A percentile compares a stretch with the other conserved stretches of the same genome.
Conservation (phyloP, 1,140 invertebrate species). For the Drosophila lowei region DNA sequence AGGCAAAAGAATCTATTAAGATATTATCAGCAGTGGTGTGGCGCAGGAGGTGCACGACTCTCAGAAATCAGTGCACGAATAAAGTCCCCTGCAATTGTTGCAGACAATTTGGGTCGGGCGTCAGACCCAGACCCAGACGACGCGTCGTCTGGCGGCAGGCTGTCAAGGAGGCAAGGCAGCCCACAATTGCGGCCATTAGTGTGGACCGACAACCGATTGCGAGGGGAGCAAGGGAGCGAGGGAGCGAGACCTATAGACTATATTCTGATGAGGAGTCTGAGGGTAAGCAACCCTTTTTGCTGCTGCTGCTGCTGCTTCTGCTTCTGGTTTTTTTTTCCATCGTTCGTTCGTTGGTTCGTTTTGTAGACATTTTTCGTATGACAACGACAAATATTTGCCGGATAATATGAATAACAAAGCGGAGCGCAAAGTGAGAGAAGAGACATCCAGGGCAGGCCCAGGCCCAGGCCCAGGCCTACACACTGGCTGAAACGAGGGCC, state of each 20-base stretch:
- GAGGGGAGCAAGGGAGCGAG: constrained; percentile 5
- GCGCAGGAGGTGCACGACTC: constrained; percentile 5
- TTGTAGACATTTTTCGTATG: constrained; percentile 77
- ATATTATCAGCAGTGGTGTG: constrained; percentile 60
- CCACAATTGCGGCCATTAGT: constrained; percentile 79
- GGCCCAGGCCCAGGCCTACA: background rate
- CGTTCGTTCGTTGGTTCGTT: constrained; percentile 19
- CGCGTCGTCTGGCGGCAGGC: background rate
- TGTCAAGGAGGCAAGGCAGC: constrained; percentile 17
- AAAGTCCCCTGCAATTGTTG: constrained; percentile 65
- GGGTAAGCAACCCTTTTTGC: constrained; percentile 64
- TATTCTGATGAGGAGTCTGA: constrained; percentile 16
- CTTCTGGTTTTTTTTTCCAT: constrained; percentile 13
- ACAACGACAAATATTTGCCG: constrained; percentile 80
- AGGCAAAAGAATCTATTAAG: constrained; percentile 77
- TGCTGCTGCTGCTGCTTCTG: constrained; percentile 6
- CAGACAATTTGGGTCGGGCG: constrained; percentile 70
- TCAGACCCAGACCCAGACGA: background rate
- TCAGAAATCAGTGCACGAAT: constrained; percentile 56
- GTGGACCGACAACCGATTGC: constrained; percentile 16
- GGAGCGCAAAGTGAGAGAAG: constrained; percentile 45
- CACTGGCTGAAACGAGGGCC: constrained; percentile 23
- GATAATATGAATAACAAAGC: constrained; percentile 81
- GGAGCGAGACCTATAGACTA: constrained; percentile 1
- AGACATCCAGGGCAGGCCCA: constrained; percentile 16